phyloP scores from a whole-genome alignment of 2,888 invertebrate species.

The Agrochola circellaris region DNA sequence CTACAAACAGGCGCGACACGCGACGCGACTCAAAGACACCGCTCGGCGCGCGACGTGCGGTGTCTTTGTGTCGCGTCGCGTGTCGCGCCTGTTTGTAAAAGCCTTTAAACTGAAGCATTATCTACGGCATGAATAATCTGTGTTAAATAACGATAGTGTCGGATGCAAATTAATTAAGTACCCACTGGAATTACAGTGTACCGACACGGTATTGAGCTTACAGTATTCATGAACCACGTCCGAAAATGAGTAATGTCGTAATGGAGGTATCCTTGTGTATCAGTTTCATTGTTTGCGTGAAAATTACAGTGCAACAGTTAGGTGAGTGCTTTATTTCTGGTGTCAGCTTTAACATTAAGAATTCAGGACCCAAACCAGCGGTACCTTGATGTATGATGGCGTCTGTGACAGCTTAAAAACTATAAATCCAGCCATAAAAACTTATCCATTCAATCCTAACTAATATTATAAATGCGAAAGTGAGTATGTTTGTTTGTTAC shows the following conservation, averaged over 20 bases:
- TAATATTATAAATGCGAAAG: no score
- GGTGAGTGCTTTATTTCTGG: background rate
- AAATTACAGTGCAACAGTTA: background rate
- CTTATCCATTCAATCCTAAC: no score
- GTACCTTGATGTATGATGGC: background rate
- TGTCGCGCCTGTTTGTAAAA: no score
- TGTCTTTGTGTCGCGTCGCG: no score
- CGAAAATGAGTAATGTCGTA: conserved; percentile 8
- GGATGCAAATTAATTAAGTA: conserved; percentile 30
- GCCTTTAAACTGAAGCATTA: background rate
- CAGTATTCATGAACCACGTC: conserved; percentile 18
- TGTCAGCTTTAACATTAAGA: background rate
- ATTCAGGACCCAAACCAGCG: background rate
- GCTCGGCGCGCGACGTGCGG: no score
- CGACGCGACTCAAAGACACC: no score
- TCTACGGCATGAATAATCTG: background rate
- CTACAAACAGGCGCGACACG: no score
- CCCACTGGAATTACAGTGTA: conserved; percentile 5
- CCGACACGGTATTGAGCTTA: background rate
- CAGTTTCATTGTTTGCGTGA: background rate
- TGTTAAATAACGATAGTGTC: conserved; percentile 20
- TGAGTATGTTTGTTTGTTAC: no score
- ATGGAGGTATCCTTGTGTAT: background rate
- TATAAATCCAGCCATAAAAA: background rate
- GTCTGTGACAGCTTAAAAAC: background rate